Conservation (phyloP, 2,888 invertebrate species). For the Macrosoma leucophasiata region DNA sequence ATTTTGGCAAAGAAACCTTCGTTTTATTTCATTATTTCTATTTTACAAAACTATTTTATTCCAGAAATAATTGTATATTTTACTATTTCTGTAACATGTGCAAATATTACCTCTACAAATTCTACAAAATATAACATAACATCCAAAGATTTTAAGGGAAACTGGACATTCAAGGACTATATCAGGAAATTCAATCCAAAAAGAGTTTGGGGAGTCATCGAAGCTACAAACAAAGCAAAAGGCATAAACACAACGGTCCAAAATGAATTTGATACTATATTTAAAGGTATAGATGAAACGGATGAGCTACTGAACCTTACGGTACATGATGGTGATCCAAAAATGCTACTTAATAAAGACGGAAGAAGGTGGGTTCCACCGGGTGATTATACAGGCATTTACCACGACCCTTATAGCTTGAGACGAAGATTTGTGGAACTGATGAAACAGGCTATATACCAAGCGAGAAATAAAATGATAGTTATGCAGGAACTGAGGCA, state of each 20-base stretch:
- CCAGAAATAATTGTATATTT: no score
- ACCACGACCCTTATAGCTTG: conserved; percentile 27
- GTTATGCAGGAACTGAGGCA: conserved; percentile 39
- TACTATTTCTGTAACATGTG: no score
- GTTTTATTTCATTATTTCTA: no score
- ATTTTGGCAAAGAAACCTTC: no score
- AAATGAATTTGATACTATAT: conserved; percentile 32
- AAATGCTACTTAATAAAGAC: conserved; percentile 20
- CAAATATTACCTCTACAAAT: not conserved
- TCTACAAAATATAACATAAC: not conserved
- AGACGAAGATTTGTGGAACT: conserved; percentile 38
- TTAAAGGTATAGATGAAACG: conserved; percentile 34
- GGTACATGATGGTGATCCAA: conserved; percentile 31
- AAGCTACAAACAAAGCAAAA: conserved; percentile 26
- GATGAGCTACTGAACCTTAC: conserved; percentile 39
- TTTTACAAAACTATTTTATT: no score
- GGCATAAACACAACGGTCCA: conserved; percentile 25
- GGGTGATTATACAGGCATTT: not conserved
- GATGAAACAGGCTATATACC: conserved; percentile 49
- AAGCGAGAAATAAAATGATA: conserved; percentile 41
- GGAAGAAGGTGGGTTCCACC: conserved; percentile 34
- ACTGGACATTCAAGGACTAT: conserved; percentile 31
- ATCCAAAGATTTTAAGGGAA: conserved; percentile 1
- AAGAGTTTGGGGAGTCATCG: conserved; percentile 34
- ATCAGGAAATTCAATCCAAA: conserved; percentile 35